Conservation (phyloP, 2,888 invertebrate genomes). For the Kryphioiulus occultus region DNA sequence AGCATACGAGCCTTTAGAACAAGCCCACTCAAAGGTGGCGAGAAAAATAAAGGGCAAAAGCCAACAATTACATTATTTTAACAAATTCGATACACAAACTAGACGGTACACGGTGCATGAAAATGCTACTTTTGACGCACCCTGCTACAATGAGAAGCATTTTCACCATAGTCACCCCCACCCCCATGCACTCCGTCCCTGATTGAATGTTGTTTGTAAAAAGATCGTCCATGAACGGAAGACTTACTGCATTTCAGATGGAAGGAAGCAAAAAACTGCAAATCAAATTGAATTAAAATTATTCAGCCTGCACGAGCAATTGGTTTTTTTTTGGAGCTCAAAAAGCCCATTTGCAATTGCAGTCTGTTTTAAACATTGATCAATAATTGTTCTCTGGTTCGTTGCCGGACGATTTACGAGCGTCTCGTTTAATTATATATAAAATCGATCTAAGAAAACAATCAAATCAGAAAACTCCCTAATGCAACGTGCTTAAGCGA, state of each 20-base stretch:
- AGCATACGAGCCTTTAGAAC: no score
- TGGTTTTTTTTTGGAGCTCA: not conserved
- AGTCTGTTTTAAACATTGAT: not conserved
- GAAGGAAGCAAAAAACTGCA: not conserved
- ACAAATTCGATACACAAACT: no score
- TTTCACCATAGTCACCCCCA: no score
- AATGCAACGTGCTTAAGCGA: not conserved
- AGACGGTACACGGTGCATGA: no score
- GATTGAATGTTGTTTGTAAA: no score
- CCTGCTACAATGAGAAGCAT: no score
- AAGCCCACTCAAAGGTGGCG: no score
- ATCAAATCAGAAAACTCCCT: not conserved
- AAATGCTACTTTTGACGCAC: no score
- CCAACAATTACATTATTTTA: no score
- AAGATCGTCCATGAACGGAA: not conserved
- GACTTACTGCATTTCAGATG: not conserved
- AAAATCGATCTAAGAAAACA: constrained; percentile 23
- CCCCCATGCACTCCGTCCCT: no score
- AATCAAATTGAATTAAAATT: constrained; percentile 16
- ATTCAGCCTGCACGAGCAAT: not conserved
- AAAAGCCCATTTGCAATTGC: not conserved
- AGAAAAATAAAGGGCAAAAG: no score
- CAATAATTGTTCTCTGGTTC: not conserved
- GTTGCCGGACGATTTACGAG: not conserved
- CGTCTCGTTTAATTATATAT: constrained; percentile 20